Percentiles rank a stretch among this genome's conserved stretches.
Evolutionary conservation across 2,797 vertebrate genomes (phyloP).

Genomic region (Falco novaeseelandiae): DNA sequence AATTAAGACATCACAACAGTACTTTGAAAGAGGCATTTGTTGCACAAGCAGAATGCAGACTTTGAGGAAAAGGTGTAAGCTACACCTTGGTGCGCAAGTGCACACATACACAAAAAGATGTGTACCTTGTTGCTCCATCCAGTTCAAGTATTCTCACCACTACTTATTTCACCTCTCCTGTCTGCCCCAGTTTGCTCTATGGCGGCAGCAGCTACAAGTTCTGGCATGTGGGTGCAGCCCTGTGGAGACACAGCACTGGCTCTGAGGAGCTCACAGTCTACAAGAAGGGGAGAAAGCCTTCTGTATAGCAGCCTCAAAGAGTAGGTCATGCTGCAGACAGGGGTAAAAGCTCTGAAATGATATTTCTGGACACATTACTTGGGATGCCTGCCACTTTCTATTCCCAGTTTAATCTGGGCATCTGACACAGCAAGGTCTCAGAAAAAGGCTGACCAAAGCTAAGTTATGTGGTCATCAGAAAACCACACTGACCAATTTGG

Average conservation of each 20-base stretch:
- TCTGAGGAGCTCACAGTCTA: background rate
- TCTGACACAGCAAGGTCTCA: background rate
- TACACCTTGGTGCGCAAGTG: background rate
- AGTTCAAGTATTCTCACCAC: background rate
- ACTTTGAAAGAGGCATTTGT: background rate
- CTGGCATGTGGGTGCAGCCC: background rate
- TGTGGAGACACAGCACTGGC: background rate
- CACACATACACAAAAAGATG: too few relatives aligned
- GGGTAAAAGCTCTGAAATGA: background rate
- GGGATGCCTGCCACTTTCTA: background rate
- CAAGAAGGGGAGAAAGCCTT: background rate
- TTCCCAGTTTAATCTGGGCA: background rate
- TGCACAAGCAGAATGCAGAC: background rate
- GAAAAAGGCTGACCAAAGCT: background rate
- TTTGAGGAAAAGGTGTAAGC: background rate
- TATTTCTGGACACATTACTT: background rate
- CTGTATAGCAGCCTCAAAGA: background rate
- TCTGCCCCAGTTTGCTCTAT: background rate
- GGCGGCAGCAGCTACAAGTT: background rate
- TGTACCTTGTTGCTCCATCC: background rate
- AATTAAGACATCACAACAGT: background rate
- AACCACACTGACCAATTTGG: background rate
- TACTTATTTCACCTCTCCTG: background rate
- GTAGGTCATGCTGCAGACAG: background rate
- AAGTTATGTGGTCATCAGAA: background rate